These are phyloP conservation scores for Oryzias curvinotus DNA, from an alignment of 2,113 vertebrate genomes.

Conservation along the genomic window DNA sequence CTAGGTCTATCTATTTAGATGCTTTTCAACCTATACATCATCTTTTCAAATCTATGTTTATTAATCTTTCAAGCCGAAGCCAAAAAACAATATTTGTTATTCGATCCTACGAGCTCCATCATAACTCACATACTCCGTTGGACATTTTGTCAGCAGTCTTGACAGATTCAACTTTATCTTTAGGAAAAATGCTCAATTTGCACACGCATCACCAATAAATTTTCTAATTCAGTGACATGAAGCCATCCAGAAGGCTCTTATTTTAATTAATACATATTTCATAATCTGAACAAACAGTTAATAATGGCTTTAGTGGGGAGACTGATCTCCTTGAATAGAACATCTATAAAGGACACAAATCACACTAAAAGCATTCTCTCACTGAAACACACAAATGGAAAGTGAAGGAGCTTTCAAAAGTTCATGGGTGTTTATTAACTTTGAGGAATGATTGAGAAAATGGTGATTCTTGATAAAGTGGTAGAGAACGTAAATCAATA, in stretches of 20 bases:
- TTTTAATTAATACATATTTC: slow-evolving; percentile 78
- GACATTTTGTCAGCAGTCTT: slow-evolving; percentile 34
- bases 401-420: slow-evolving; percentile 21
- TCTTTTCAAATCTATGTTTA: slow-evolving; percentile 8
- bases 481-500: too few relatives aligned
- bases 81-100: slow-evolving; percentile 20
- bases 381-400: slow-evolving; percentile 43
- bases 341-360: slow-evolving; percentile 74
- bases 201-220: slow-evolving; percentile 57
- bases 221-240: slow-evolving; percentile 59
- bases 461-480: too few relatives aligned
- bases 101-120: slow-evolving; percentile 20
- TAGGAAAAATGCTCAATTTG: slow-evolving; percentile 24
- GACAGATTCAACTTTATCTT: slow-evolving; percentile 42
- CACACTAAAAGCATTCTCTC: slow-evolving; percentile 73
- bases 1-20: neutral
- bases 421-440: slow-evolving; percentile 1
- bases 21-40: neutral
- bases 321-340: slow-evolving; percentile 65
- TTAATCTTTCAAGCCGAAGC: slow-evolving; percentile 3
- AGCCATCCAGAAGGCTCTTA: slow-evolving; percentile 66
- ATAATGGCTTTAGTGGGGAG: slow-evolving; percentile 64
- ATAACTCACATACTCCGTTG: slow-evolving; percentile 53
- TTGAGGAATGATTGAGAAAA: too few relatives aligned
- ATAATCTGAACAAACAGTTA: slow-evolving; percentile 65